A percentile compares a stretch with the other conserved stretches of the same genome.
Evolutionary conservation across 2,113 vertebrate species (phyloP).

Genomic region (Eidolon helvum): DNA sequence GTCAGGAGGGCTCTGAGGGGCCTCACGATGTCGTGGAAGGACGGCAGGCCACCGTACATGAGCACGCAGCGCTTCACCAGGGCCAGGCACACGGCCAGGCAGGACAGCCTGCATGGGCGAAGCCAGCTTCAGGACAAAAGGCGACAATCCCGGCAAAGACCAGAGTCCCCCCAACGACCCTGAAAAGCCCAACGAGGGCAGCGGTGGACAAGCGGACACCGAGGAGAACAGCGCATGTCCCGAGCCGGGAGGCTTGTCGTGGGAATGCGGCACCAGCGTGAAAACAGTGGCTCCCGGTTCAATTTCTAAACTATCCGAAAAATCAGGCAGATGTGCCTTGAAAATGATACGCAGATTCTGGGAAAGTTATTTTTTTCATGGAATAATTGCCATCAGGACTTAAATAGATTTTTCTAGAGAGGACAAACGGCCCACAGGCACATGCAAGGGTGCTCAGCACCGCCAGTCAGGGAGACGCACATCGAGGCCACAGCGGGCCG

Average conservation of each 20-base stretch:
- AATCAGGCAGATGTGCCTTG: too few relatives aligned
- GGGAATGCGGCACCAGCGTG: accelerated
- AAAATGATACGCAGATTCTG: background rate
- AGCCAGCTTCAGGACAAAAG: background rate
- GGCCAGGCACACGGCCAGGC: conserved; percentile 87
- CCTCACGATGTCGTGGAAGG: conserved; percentile 85
- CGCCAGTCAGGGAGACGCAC: accelerated
- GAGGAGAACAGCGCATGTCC: background rate
- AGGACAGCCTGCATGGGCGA: conserved; percentile 85
- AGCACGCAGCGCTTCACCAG: conserved; percentile 86
- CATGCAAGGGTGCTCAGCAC: background rate
- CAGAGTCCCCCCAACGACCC: accelerated
- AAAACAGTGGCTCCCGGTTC: accelerated
- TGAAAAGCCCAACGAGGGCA: background rate
- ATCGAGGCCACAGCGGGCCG: accelerated
- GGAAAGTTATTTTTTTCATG: background rate
- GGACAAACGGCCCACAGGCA: background rate
- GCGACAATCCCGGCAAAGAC: accelerated
- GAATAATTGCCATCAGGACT: too few relatives aligned
- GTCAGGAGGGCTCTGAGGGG: conserved; percentile 87
- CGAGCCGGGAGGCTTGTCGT: too few relatives aligned
- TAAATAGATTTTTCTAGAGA: background rate
- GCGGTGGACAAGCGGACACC: accelerated
- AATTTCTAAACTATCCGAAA: too few relatives aligned
- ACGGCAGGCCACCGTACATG: conserved; percentile 86